Conservation (phyloP, 2,888 invertebrate species). For the Polylopha cassiicola region DNA sequence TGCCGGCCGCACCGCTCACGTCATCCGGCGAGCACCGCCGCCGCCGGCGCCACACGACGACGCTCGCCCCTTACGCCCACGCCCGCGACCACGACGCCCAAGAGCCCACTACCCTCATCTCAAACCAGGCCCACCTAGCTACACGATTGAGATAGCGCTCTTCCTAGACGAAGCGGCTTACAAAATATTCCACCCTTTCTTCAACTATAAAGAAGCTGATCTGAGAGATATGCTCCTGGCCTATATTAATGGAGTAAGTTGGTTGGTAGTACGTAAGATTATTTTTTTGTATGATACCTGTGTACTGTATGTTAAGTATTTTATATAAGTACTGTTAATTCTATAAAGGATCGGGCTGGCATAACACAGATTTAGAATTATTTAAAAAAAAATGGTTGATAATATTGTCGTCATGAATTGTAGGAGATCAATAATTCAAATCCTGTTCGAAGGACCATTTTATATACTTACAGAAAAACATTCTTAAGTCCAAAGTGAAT, state of each 20-base stretch:
- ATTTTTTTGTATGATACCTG: no score
- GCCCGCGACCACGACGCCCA: constrained; percentile 41
- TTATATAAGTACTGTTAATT: no score
- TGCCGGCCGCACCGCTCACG: constrained; percentile 71
- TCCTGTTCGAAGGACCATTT: no score
- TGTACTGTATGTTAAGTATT: no score
- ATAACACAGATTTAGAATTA: no score
- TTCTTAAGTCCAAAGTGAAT: no score
- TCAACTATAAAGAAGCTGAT: constrained; percentile 80
- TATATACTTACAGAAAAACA: no score
- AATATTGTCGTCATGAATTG: no score
- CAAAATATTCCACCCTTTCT: constrained; percentile 81
- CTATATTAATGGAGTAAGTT: constrained; percentile 84
- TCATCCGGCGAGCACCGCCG: constrained; percentile 75
- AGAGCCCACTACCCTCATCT: constrained; percentile 28
- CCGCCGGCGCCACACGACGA: constrained; percentile 64
- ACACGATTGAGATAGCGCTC: constrained; percentile 83
- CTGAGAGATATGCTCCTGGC: constrained; percentile 86
- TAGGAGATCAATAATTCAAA: no score
- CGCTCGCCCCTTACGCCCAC: constrained; percentile 49
- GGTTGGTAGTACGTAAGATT: neutral
- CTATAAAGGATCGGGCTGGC: no score
- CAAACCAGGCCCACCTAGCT: constrained; percentile 50
- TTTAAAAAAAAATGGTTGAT: no score
- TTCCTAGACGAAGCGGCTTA: constrained; percentile 87